Conservation (phyloP, 2,113 vertebrate species). For the Sceloporus undulatus region DNA sequence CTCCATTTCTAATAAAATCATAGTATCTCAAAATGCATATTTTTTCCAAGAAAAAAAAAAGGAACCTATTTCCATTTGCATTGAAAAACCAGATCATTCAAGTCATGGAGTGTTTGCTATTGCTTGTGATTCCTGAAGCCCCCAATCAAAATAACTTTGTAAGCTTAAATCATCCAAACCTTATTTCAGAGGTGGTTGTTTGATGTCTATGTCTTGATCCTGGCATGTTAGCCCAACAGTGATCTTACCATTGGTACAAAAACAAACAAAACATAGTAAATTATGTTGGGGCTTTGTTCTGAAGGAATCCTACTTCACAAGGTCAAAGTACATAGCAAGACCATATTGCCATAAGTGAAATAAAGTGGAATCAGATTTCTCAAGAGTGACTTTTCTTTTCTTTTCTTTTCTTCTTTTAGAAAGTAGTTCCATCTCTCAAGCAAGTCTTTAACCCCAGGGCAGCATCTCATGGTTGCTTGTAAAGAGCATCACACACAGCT, state of each 20-base stretch:
- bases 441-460: constrained; percentile 28
- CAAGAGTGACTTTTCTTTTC: background rate
- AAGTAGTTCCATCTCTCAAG: background rate
- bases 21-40: background rate
- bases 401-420: constrained; percentile 19
- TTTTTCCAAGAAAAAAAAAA: background rate
- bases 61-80: background rate
- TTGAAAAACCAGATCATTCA: background rate
- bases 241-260: background rate
- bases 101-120: background rate
- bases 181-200: background rate
- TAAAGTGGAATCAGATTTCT: constrained; percentile 28
- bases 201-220: background rate
- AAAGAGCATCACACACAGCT: background rate
- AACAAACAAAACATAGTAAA: constrained; percentile 34
- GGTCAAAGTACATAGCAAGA: constrained; percentile 51
- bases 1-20: background rate
- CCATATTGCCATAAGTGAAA: constrained; percentile 49
- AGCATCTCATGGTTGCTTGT: background rate
- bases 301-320: constrained; percentile 50
- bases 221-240: background rate
- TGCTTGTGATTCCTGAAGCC: no score
- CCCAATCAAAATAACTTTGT: background rate
- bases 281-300: constrained; percentile 2
- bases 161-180: background rate